A percentile compares a stretch with the other conserved stretches of the same genome.
Conservation (phyloP, 2,113 vertebrate genomes). For the Phyllostomus hastatus region DNA sequence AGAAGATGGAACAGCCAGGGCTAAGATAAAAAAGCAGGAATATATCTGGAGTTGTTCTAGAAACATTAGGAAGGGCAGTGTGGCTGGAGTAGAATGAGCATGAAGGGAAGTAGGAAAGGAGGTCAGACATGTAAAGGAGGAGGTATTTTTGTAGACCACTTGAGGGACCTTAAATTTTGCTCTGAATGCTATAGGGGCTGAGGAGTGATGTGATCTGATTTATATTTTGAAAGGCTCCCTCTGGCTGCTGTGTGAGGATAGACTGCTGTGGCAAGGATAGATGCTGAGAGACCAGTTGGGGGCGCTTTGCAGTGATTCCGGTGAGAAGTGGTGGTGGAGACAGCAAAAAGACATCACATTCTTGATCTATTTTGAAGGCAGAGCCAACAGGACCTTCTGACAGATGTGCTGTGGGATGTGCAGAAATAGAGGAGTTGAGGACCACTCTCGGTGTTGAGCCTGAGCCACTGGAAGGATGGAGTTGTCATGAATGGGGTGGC, state of each 20-base stretch:
- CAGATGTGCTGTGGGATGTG: too few relatives aligned
- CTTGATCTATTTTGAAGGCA: background rate
- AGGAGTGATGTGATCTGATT: background rate
- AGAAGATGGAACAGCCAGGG: background rate
- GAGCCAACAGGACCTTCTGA: background rate
- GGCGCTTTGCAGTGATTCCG: background rate
- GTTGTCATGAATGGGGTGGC: background rate
- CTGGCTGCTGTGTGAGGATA: background rate
- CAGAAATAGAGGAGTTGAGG: background rate
- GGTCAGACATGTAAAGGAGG: background rate
- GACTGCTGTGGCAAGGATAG: background rate
- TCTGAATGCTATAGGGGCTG: background rate
- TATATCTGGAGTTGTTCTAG: background rate
- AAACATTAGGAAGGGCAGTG: background rate
- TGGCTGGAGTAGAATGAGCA: background rate
- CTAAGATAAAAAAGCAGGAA: background rate
- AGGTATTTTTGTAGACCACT: accelerated
- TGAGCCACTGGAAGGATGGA: background rate
- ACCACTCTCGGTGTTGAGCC: background rate
- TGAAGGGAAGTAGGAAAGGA: background rate
- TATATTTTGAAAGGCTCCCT: background rate
- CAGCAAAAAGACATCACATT: background rate
- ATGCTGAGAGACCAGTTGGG: background rate
- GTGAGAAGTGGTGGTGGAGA: background rate
- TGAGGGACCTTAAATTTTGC: background rate